Conservation (phyloP, 2,113 vertebrate genomes). For the Apistogramma diplotaenia region DNA sequence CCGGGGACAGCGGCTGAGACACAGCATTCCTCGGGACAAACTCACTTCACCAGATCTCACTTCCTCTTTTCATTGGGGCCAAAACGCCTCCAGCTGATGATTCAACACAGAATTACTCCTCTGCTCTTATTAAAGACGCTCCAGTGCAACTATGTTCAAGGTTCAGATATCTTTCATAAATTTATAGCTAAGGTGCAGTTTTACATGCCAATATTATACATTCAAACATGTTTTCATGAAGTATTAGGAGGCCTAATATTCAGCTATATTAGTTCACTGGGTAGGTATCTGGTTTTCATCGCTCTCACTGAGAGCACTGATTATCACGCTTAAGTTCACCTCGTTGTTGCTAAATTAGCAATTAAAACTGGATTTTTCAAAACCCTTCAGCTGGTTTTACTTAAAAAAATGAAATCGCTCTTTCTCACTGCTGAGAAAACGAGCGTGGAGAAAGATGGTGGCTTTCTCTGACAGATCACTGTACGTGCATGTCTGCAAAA, state of each 20-base stretch:
- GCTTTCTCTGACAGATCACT: neutral
- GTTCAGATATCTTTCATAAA: constrained; percentile 14
- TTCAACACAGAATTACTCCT: neutral
- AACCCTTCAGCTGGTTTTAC: neutral
- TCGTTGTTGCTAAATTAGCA: neutral
- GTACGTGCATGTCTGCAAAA: neutral
- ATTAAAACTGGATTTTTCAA: neutral
- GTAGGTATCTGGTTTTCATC: neutral
- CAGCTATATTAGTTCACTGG: neutral
- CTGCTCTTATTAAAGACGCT: neutral
- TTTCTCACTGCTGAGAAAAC: neutral
- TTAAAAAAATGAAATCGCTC: neutral
- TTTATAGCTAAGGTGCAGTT: neutral
- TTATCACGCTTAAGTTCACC: neutral
- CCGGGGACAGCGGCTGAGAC: constrained; percentile 2
- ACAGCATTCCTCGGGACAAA: constrained; percentile 45
- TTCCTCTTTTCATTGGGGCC: neutral
- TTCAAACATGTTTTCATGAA: neutral
- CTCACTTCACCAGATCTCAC: neutral
- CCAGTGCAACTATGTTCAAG: neutral
- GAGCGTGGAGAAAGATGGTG: neutral
- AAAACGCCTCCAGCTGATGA: neutral
- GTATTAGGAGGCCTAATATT: neutral
- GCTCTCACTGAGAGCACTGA: neutral
- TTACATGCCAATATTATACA: neutral